These are phyloP conservation scores for Hetaerina titia DNA, from an alignment of 2,888 invertebrate species.

Conservation along the genomic window DNA sequence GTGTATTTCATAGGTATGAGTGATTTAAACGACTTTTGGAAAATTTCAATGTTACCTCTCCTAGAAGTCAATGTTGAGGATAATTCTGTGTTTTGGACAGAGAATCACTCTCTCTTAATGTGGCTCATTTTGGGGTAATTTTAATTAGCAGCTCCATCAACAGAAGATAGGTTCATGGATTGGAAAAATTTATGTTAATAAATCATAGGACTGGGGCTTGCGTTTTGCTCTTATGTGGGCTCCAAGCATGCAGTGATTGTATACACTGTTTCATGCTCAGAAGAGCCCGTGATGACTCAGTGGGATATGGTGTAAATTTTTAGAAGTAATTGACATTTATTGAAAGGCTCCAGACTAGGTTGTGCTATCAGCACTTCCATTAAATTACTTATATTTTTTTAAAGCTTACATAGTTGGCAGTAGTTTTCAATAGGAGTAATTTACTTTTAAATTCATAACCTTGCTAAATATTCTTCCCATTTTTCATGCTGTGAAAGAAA, in stretches of 20 bases:
- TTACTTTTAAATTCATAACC: slow-evolving; percentile 19
- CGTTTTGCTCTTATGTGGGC: not conserved
- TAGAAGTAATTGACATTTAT: slow-evolving; percentile 18
- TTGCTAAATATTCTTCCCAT: slow-evolving; percentile 45
- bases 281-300: not conserved
- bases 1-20: slow-evolving; percentile 1
- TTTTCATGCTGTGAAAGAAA: slow-evolving; percentile 29
- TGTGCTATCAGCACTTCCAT: slow-evolving; percentile 56
- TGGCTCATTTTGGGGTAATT: slow-evolving; percentile 14
- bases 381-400: slow-evolving; percentile 51
- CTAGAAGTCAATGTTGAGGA: not conserved
- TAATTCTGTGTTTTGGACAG: not conserved
- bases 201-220: not conserved
- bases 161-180: not conserved
- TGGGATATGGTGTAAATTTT: not conserved
- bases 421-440: not conserved
- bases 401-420: slow-evolving; percentile 36
- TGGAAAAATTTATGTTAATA: not conserved
- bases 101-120: not conserved
- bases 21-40: not conserved
- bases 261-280: not conserved
- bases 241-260: not conserved
- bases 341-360: slow-evolving; percentile 37
- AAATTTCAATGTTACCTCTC: not conserved
- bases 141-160: not conserved